Percentiles rank a stretch among this genome's conserved stretches.
These are phyloP conservation scores for Gopherus evgoodei DNA, from an alignment of 2,113 vertebrate genomes.

Conservation along the genomic window DNA sequence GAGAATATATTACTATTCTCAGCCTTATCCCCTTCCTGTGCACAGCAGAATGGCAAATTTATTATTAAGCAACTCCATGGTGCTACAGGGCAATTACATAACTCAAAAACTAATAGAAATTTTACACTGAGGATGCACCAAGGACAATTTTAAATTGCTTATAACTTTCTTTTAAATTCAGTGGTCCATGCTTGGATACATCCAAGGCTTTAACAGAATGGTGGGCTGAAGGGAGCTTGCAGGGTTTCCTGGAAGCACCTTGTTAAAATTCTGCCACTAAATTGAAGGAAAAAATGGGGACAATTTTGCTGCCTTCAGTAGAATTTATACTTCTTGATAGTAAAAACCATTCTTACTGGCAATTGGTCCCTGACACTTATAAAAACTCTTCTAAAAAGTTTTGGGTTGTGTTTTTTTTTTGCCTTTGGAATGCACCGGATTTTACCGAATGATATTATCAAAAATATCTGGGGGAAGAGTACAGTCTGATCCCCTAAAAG, in stretches of 20 bases:
- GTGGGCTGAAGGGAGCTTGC: conserved; percentile 32
- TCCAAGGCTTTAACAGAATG: conserved; percentile 26
- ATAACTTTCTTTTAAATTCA: conserved; percentile 55
- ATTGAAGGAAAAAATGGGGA: conserved; percentile 55
- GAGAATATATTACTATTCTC: neutral
- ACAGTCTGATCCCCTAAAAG: neutral
- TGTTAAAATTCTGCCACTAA: conserved; percentile 64
- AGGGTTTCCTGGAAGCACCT: conserved; percentile 50
- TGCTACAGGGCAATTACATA: conserved; percentile 42
- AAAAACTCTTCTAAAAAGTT: conserved; percentile 8
- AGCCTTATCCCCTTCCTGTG: neutral
- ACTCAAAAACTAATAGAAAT: conserved; percentile 60
- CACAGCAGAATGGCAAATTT: conserved; percentile 10
- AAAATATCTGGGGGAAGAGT: conserved; percentile 1
- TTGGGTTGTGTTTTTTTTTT: conserved; percentile 24
- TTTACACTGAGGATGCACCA: conserved; percentile 17
- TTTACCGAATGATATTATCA: neutral
- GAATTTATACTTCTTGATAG: conserved; percentile 24
- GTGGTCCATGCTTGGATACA: conserved; percentile 11
- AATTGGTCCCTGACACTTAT: neutral
- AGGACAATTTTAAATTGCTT: conserved; percentile 46
- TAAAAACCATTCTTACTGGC: neutral
- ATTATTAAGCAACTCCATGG: conserved; percentile 27
- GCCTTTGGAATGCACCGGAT: conserved; percentile 5
- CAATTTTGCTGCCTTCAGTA: conserved; percentile 48